A percentile compares a stretch with the other conserved stretches of the same genome.
Evolutionary conservation across 2,113 vertebrate genomes (phyloP).

Genomic region (Pteronura brasiliensis): DNA sequence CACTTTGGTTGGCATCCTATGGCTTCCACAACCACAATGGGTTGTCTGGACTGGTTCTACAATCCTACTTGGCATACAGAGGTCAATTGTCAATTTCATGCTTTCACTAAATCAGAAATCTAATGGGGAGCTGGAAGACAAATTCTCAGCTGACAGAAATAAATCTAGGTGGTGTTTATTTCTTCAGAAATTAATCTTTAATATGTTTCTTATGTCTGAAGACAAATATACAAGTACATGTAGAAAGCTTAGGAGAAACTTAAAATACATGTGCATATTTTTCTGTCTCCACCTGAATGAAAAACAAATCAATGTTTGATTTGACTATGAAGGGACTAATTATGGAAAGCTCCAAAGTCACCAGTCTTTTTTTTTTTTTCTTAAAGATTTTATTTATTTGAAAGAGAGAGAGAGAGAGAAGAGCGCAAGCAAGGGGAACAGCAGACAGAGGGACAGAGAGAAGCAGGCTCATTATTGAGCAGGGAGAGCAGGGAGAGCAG

Average conservation of each 20-base stretch:
- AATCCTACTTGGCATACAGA: background rate
- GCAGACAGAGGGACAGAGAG: no score
- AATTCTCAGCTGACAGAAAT: background rate
- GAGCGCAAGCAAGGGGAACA: no score
- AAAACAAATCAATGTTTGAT: background rate
- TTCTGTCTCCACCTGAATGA: background rate
- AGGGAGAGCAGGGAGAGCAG: no score
- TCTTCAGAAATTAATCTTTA: background rate
- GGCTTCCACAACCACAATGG: background rate
- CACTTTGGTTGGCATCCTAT: background rate
- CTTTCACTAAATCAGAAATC: background rate
- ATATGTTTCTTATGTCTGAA: background rate
- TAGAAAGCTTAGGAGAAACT: constrained; percentile 2
- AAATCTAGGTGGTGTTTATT: background rate
- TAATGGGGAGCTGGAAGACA: constrained; percentile 1
- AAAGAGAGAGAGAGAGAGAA: background rate
- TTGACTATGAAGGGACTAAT: background rate
- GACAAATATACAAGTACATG: background rate
- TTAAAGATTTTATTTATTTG: background rate
- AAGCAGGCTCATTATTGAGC: no score
- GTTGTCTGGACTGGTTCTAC: background rate
- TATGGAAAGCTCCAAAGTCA: background rate
- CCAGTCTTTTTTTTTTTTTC: background rate
- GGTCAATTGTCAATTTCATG: background rate
- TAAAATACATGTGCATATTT: background rate